Evolutionary conservation across 1,140 invertebrate species (phyloP).

Genomic region (Trichonephila clavata): DNA sequence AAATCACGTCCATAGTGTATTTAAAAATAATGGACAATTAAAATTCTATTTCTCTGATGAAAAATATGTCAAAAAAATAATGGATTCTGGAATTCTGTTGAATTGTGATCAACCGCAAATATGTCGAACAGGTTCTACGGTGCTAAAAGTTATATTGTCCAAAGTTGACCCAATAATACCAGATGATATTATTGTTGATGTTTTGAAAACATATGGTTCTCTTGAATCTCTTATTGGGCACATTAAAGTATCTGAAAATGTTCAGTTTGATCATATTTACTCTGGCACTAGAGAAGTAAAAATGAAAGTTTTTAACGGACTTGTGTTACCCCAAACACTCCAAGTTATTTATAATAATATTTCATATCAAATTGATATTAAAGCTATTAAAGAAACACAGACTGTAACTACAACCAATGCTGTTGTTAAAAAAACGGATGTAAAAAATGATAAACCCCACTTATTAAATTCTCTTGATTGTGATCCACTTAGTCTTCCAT

Average conservation of each 20-base stretch:
- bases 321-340: neutral
- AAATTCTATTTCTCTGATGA: constrained; percentile 19
- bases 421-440: neutral
- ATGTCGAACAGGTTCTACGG: neutral
- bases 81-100: neutral
- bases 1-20: constrained; percentile 33
- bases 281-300: constrained; percentile 19
- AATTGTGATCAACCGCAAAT: neutral
- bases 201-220: constrained; percentile 1
- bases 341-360: neutral
- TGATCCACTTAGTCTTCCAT: neutral
- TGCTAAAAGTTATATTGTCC: neutral
- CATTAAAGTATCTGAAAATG: neutral
- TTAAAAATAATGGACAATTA: neutral
- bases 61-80: neutral
- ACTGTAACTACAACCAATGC: neutral
- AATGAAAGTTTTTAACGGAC: neutral
- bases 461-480: neutral
- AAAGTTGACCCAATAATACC: constrained; percentile 44
- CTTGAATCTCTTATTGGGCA: neutral
- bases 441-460: neutral
- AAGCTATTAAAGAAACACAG: neutral
- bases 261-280: neutral
- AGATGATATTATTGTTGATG: neutral
- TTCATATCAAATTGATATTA: neutral